Evolutionary conservation across 2,113 vertebrate genomes (phyloP), one percentile per base, ranked within the genome.

Genomic region (Tyrannus savana): DNA sequence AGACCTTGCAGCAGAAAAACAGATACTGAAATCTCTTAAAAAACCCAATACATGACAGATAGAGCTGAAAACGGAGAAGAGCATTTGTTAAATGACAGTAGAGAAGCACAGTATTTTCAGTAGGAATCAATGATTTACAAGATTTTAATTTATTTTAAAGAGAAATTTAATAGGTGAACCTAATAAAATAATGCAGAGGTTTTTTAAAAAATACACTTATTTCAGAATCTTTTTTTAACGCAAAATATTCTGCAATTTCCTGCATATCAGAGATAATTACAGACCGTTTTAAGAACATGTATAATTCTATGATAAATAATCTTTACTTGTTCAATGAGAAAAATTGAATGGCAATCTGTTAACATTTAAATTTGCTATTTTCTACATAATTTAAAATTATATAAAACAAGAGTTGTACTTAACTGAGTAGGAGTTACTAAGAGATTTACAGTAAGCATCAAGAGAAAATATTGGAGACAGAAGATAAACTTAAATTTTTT

Each of bases 121-220:
- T 6, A 60, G 12, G 5, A 80, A 85, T 63, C 23, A 76, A 41
- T 52, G 0, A 52, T 67, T 53, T 69, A 24, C 16, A 12, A 14
- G 24, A 44, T 39, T 91, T 56, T 67, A 41, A 52, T 91, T 52
- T 82, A 39, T 73, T 59, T 24, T 27, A 44, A 41, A 27, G 11
- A 80, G 14, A 67, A 58, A 21, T 27, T 4, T 35, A 73, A 46
- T 12, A 56, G 6, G 0, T 53, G 7, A 3, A 37, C 5, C 8
- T 33, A 60, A 37, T 28, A 33, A 10, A 58, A n/a, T 39, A 68
- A 63, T 5, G 3, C 3, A 27, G 0, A 8, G 1, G 41, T 64
- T 8, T 2, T 39, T 64, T 8, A 2, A 42, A 50, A 39, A 24
- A 24, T 0, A 0, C 41, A 44, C 17, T 55, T 53, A 46, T 33